These are phyloP conservation scores for Chloropsis hardwickii DNA, from an alignment of 2,113 vertebrate species.

Conservation along the genomic window DNA sequence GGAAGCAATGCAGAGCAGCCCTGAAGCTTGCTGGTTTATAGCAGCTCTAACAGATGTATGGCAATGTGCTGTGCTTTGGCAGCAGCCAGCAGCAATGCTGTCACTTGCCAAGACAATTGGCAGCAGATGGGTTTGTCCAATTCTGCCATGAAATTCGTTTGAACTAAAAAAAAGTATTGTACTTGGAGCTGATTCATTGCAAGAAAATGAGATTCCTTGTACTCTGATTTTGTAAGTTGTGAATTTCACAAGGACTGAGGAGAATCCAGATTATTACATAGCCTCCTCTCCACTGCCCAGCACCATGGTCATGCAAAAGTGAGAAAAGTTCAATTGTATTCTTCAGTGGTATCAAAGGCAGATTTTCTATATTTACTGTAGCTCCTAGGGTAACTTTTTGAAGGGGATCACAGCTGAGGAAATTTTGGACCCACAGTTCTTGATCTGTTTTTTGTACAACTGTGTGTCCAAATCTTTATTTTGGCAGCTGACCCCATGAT, in stretches of 20 bases:
- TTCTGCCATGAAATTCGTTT: slow-evolving; percentile 44
- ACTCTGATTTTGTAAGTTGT: neutral
- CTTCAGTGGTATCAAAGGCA: neutral
- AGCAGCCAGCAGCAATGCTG: slow-evolving; percentile 22
- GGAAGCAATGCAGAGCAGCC: neutral
- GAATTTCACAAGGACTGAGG: neutral
- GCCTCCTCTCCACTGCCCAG: neutral
- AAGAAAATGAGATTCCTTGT: neutral
- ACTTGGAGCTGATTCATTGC: neutral
- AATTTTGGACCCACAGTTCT: neutral
- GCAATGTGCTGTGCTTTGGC: slow-evolving; percentile 18
- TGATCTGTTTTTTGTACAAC: neutral
- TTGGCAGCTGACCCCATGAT: neutral
- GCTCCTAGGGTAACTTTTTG: neutral
- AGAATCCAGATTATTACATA: neutral
- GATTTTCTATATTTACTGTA: neutral
- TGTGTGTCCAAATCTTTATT: neutral
- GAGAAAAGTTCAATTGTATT: neutral
- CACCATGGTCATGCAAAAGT: neutral
- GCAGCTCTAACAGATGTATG: slow-evolving; percentile 23
- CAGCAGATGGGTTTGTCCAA: slow-evolving; percentile 55
- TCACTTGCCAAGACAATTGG: slow-evolving; percentile 61
- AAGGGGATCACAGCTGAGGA: neutral
- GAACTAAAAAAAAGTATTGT: slow-evolving; percentile 16
- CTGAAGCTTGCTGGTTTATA: neutral